A percentile compares a stretch with the other conserved stretches of the same genome.
Evolutionary conservation across 2,797 vertebrate species (phyloP).

Genomic region (Hydrocynus forskahlii): DNA sequence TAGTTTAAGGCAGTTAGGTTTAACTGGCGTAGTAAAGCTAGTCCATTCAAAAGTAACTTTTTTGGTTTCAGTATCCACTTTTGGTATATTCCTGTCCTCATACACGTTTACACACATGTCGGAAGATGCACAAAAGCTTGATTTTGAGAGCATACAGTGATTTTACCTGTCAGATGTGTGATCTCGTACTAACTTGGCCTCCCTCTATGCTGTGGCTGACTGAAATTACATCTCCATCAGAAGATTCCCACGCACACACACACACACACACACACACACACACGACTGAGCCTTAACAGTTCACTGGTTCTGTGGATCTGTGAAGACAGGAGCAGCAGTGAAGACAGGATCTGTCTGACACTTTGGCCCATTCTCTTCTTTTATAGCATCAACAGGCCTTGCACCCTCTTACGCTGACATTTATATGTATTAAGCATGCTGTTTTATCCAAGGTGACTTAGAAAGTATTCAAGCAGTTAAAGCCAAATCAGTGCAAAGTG

Average conservation of each 20-base stretch:
- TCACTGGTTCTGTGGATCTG: background rate
- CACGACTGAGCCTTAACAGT: background rate
- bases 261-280: background rate
- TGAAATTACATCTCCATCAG: background rate
- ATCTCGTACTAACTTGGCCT: slow-evolving; percentile 11
- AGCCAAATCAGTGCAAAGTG: no score
- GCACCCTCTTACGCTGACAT: no score
- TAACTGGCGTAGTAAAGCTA: no score
- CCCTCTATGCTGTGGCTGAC: slow-evolving; percentile 25
- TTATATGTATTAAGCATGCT: background rate
- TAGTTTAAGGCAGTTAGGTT: no score
- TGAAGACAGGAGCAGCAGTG: background rate
- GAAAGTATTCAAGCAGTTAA: no score
- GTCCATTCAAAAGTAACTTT: no score
- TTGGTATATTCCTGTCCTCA: background rate
- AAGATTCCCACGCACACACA: background rate
- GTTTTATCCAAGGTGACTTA: no score
- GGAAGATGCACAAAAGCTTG: background rate
- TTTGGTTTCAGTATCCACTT: background rate
- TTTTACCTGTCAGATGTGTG: slow-evolving; percentile 38
- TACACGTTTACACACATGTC: slow-evolving; percentile 9
- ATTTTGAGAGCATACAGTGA: slow-evolving; percentile 19
- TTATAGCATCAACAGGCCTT: background rate
- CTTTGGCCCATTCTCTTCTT: background rate
- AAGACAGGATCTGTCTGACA: background rate